A percentile compares a stretch with the other conserved stretches of the same genome.
These are phyloP conservation scores for Pseudorhombus dupliciocellatus DNA, from an alignment of 2,113 vertebrate species.

Conservation along the genomic window DNA sequence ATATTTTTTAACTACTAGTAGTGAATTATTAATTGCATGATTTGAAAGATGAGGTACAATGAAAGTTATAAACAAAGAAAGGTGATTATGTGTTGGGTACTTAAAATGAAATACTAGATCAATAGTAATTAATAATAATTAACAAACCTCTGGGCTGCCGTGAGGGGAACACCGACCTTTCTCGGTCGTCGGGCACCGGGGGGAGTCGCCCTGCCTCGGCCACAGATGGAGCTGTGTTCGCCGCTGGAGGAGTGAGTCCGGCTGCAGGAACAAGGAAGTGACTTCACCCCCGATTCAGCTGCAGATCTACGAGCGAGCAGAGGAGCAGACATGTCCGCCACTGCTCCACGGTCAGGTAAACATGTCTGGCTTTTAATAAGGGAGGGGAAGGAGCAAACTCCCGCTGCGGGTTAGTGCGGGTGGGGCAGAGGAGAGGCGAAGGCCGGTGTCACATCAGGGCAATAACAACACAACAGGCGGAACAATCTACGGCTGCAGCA, in stretches of 20 bases:
- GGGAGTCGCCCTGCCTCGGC: not conserved
- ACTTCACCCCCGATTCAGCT: not conserved
- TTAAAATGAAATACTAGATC: too few relatives aligned
- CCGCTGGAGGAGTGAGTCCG: constrained; percentile 30
- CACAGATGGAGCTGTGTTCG: not conserved
- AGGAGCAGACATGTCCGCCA: constrained; percentile 44
- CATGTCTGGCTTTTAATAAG: not conserved
- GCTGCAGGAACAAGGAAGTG: constrained; percentile 63
- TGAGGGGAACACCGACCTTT: too few relatives aligned
- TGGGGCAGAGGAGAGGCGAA: not conserved
- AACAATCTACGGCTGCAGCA: not conserved
- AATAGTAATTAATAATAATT: too few relatives aligned
- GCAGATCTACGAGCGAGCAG: not conserved
- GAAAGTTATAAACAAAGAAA: too few relatives aligned
- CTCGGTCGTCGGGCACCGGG: too few relatives aligned
- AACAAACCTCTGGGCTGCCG: too few relatives aligned
- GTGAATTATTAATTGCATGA: too few relatives aligned
- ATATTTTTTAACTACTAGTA: too few relatives aligned
- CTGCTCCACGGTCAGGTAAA: constrained; percentile 47
- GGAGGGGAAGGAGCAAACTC: not conserved
- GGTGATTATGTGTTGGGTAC: too few relatives aligned
- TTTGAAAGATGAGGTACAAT: too few relatives aligned
- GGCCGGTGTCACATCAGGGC: constrained; percentile 30
- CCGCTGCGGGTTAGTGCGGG: not conserved
- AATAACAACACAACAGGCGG: not conserved